Conservation (phyloP, 2,113 vertebrate species). For the Salvator merianae region DNA sequence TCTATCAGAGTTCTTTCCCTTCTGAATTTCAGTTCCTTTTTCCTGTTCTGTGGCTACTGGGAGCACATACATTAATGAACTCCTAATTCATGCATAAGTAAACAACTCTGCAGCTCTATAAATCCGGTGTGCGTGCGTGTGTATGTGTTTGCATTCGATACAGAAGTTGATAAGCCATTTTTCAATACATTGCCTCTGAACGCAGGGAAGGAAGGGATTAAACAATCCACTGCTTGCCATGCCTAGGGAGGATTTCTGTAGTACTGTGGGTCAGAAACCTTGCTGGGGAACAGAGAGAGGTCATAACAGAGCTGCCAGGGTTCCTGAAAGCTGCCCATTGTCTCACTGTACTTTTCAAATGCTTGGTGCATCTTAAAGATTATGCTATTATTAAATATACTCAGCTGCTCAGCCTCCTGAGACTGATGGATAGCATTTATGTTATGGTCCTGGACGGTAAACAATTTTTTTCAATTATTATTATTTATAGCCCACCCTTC, state of each 20-base stretch:
- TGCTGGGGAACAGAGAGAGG: neutral
- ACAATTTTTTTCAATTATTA: too few species aligned
- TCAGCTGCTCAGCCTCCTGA: too few species aligned
- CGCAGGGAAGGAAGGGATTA: neutral
- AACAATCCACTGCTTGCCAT: neutral
- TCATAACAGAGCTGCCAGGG: too few species aligned
- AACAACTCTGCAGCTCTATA: neutral
- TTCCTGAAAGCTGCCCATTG: too few species aligned
- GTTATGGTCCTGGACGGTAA: too few species aligned
- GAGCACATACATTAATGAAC: neutral
- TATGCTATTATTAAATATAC: too few species aligned
- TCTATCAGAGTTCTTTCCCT: neutral
- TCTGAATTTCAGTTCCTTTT: neutral
- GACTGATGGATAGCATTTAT: too few species aligned
- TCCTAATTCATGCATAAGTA: neutral
- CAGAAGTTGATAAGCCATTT: neutral
- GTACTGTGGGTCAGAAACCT: neutral
- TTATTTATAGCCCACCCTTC: too few species aligned
- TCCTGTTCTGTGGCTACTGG: neutral
- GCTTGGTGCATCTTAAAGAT: too few species aligned
- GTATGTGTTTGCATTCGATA: neutral
- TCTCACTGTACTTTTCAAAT: too few species aligned
- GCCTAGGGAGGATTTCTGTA: neutral
- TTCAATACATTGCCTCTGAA: neutral
- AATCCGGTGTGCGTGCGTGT: neutral